Conservation (phyloP, 2,113 vertebrate species). For the Smithornis capensis region DNA sequence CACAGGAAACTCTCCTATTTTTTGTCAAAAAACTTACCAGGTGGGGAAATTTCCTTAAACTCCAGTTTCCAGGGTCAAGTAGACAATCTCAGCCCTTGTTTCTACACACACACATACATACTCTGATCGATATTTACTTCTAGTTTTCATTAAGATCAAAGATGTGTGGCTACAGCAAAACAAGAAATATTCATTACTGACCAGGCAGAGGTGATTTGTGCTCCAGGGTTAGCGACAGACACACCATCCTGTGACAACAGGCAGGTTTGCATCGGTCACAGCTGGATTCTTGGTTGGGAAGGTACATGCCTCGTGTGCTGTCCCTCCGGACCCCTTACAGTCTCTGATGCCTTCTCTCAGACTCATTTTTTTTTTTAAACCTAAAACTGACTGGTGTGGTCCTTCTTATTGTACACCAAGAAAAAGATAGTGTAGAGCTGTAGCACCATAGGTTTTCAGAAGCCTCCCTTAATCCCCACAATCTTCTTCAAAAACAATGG, state of each 20-base stretch:
- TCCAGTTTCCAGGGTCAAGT: not conserved
- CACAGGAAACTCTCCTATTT: not conserved
- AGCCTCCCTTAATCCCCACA: not conserved
- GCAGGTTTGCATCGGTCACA: fast-evolving
- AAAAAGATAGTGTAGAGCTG: not conserved
- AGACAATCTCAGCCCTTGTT: not conserved
- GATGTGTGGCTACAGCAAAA: not conserved
- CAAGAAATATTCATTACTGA: not conserved
- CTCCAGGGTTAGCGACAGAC: not conserved
- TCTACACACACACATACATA: not conserved
- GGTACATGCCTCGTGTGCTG: not conserved
- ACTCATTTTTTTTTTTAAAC: not conserved
- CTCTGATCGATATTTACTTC: not conserved
- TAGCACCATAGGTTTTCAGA: not conserved
- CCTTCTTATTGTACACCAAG: not conserved
- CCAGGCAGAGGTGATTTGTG: not conserved
- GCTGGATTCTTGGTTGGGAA: not conserved
- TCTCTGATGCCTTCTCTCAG: not conserved
- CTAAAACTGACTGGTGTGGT: not conserved
- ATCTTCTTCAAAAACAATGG: not conserved
- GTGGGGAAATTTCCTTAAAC: not conserved
- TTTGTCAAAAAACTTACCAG: not conserved
- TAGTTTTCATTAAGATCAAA: not conserved
- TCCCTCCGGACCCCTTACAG: not conserved
- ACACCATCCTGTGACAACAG: not conserved